Base-by-base conservation (phyloP, 2,113 vertebrate species). In the Sciurus niger region DNA sequence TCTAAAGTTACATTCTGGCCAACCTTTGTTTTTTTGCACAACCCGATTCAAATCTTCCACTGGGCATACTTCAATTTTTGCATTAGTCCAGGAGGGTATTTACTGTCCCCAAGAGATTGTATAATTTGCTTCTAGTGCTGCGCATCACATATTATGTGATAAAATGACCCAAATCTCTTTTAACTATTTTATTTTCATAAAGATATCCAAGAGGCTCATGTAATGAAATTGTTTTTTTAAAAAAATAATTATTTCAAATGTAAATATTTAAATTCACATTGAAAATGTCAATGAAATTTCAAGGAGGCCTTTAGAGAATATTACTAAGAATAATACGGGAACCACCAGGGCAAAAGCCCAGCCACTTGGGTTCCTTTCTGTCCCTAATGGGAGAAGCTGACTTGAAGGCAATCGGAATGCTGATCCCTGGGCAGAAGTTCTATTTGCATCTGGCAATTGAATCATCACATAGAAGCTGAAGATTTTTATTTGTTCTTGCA, bases 201-300 rank as follows among this genome's bases (percentile, higher is more conserved):
- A 77, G 89, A 93, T 40, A 53, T 63, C 67, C 16, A 60, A 89
- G 83, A 93, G 13, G 14, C 25, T 74, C 32, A 93, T 79, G 22
- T 55, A 93, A 95, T 88, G 67, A 63, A 67, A 76, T 82, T 55
- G 14, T 96, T 30, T 74, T 95, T 48, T 55, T 89, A 84, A 70
- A 92, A 87, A 70, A 92, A 87, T 55, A 89, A 80, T 90, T 84
- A 87, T 0, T 89, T 60, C 28, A 83, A 95, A 89, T 78, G 40
- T 93, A 83, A 96, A 79, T 67, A 82, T 74, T 90, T 89, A 86
- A 95, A 93, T 91, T 87, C n/a, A n/a, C 58, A n/a, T 95, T 73
- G 58, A 32, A 89, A 91, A 60, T 79, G 74, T 48, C 12, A 89
- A 37, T 89, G 74, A 73, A 74, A 58, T 89, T 74, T 88, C 40